Evolutionary conservation across 2,113 vertebrate species (phyloP), one percentile per base, ranked within the genome.

Genomic region (Chionodraco myersi): DNA sequence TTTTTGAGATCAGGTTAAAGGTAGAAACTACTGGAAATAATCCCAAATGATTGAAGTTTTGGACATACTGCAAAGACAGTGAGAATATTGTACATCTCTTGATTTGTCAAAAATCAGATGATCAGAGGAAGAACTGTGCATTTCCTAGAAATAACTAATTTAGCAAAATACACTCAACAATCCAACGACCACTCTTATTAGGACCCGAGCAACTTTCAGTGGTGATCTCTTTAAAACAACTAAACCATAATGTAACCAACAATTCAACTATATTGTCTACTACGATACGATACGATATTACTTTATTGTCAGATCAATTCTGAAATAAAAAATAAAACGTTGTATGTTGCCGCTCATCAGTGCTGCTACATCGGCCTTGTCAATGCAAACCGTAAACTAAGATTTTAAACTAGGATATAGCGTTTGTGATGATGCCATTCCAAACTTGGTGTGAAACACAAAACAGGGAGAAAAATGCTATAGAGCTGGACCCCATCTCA

Each of bases 401-500:
- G 47, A 73, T 78, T 72, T 59, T 30, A 73, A 77, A 82, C 79
- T 56, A 59, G 69, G 49, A 78, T 77, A 47, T 58, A 26, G 54
- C 36, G 85, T 88, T 86, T 87, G 71, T 87, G 78, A 75, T 84
- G 82, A 76, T 85, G 64, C 65, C 10, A 7, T 84, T 88, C 88
- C 75, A 87, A 83, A 78, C 67, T 79, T 77, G 80, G 52, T 3
- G 54, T 85, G 93, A 91, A 94, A 94, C 84, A 58, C 45, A 89
- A 95, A 91, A 90, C 82, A 70, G 3, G 71, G 75, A 68, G 54
- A 87, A 91, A 92, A 92, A 81, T 89, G 81, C 85, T 75, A 67
- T 48, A 26, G 57, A 77, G 78, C 54, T 49, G 56, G 63, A 67
- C 53, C 69, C 56, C 44, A 16, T 34, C 67, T 57, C 62, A 21